Conservation (phyloP, 2,888 invertebrate species). For the Drosophila hamatofila region DNA sequence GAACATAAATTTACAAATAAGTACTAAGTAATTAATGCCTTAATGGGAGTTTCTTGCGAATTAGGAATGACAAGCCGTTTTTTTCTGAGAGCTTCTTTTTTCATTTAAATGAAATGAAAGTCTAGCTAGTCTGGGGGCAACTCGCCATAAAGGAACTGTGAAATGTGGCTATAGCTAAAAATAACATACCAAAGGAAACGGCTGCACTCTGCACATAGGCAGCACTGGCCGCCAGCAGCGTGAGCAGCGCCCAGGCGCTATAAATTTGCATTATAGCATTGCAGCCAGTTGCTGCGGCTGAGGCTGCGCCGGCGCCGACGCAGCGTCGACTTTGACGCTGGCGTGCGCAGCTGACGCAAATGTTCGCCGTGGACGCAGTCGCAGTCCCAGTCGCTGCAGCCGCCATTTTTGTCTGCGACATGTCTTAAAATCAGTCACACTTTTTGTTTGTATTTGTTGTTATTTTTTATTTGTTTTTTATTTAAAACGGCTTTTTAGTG, state of each 20-base stretch:
- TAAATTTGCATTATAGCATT: constrained; percentile 72
- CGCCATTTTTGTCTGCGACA: constrained; percentile 65
- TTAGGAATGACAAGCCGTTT: background rate
- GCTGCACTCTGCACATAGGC: constrained; percentile 82
- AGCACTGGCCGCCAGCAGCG: constrained; percentile 74
- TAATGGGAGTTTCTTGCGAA: background rate
- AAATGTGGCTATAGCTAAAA: background rate
- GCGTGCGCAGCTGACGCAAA: constrained; percentile 59
- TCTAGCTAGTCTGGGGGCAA: background rate
- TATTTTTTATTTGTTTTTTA: constrained; percentile 30
- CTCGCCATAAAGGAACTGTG: background rate
- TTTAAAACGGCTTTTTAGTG: constrained; percentile 61
- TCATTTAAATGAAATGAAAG: background rate
- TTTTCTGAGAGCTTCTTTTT: background rate
- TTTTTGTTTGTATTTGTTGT: constrained; percentile 21
- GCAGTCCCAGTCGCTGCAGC: constrained; percentile 40
- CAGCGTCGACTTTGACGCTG: constrained; percentile 57
- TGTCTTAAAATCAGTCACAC: constrained; percentile 51
- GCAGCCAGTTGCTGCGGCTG: constrained; percentile 32
- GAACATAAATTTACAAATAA: background rate
- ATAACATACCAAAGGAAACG: constrained; percentile 83
- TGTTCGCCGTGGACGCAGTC: constrained; percentile 35
- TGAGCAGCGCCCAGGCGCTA: constrained; percentile 74
- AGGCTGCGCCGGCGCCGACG: constrained; percentile 43
- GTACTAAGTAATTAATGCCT: background rate